phyloP scores from a whole-genome alignment of 1,140 invertebrate genomes.

The Monochamus saltuarius region DNA sequence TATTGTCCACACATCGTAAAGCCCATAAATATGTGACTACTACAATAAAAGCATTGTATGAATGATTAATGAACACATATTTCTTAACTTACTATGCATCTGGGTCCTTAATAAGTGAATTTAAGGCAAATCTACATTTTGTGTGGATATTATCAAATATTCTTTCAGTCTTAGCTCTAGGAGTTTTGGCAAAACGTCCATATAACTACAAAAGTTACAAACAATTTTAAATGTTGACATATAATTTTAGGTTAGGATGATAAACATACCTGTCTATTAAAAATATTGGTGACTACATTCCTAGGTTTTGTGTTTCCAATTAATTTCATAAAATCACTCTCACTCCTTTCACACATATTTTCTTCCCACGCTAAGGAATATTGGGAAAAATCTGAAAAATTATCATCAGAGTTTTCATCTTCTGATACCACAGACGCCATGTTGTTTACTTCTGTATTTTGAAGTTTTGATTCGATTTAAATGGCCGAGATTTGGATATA shows the following conservation, averaged over 20 bases:
- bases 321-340: constrained; percentile 9
- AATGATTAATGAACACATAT: background rate
- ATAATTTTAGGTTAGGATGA: constrained; percentile 33
- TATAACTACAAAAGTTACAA: constrained; percentile 40
- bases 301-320: constrained; percentile 19
- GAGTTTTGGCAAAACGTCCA: constrained; percentile 44
- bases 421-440: constrained; percentile 40
- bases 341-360: constrained; percentile 9
- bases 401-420: constrained; percentile 36
- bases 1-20: constrained; percentile 91
- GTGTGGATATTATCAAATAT: constrained; percentile 62
- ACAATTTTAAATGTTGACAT: constrained; percentile 19
- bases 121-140: constrained; percentile 58
- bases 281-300: constrained; percentile 45
- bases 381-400: constrained; percentile 38
- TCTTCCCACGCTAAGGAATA: constrained; percentile 30
- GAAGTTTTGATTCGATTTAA: background rate
- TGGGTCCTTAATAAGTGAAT: constrained; percentile 41
- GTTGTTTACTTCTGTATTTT: constrained; percentile 30
- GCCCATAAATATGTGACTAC: constrained; percentile 84
- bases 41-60: constrained; percentile 44
- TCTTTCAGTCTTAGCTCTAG: constrained; percentile 49
- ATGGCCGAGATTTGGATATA: background rate
- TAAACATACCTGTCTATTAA: constrained; percentile 47
- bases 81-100: constrained; percentile 49